Percentiles rank a stretch among this genome's conserved stretches.
Evolutionary conservation across 2,797 vertebrate species (phyloP).

Genomic region (Pseudochromis fuscus): DNA sequence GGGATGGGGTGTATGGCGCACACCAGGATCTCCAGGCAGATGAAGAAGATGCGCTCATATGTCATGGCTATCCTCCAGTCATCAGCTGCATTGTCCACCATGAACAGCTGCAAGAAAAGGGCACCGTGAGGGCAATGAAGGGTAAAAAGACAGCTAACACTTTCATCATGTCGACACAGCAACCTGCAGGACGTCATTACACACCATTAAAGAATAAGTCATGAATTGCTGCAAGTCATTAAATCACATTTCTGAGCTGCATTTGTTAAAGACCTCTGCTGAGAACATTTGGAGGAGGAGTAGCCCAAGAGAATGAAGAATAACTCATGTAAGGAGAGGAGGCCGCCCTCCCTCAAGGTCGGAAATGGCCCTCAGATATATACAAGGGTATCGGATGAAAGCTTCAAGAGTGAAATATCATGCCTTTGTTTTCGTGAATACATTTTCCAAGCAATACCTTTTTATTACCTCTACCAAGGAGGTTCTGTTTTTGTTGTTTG

Average conservation of each 20-base stretch:
- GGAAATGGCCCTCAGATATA: background rate
- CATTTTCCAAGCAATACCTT: background rate
- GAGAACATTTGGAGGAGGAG: slow-evolving; percentile 3
- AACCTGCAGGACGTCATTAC: slow-evolving; percentile 66
- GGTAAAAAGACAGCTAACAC: slow-evolving; percentile 38
- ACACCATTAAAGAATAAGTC: slow-evolving; percentile 65
- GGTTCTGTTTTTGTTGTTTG: no score
- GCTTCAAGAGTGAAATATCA: background rate
- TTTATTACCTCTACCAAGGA: no score
- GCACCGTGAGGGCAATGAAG: slow-evolving; percentile 45
- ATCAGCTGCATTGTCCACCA: slow-evolving; percentile 99
- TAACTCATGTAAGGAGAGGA: background rate
- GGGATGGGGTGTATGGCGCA: slow-evolving; percentile 99
- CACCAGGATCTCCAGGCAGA: slow-evolving; percentile 99
- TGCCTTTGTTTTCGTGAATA: slow-evolving; percentile 9
- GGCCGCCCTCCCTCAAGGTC: background rate
- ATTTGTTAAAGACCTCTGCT: slow-evolving; percentile 21
- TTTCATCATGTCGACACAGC: slow-evolving; percentile 62
- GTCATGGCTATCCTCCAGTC: slow-evolving; percentile 99
- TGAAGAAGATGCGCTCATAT: slow-evolving; percentile 99
- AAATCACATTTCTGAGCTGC: slow-evolving; percentile 41
- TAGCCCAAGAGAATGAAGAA: slow-evolving; percentile 9
- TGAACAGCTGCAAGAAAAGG: slow-evolving; percentile 91
- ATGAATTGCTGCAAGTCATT: slow-evolving; percentile 49
- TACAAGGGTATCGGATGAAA: slow-evolving; percentile 10